Percentiles rank a stretch among this genome's conserved stretches.
Conservation (phyloP, 2,113 vertebrate species). For the Oncorhynchus masou region DNA sequence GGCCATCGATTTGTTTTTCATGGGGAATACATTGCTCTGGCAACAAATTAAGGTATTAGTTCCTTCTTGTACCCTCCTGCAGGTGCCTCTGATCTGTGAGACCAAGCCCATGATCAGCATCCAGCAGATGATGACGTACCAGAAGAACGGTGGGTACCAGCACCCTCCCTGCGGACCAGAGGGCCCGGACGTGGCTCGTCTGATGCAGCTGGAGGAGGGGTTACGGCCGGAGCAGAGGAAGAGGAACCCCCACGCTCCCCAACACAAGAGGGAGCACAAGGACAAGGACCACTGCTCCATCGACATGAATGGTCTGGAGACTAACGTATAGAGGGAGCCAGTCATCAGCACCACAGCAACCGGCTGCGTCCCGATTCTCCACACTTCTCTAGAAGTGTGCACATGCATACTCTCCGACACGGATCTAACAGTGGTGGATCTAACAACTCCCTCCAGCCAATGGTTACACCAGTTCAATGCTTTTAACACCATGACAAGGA, state of each 20-base stretch:
- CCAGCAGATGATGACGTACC: slow-evolving; percentile 89
- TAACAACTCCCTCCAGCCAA: too few relatives aligned
- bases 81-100: slow-evolving; percentile 87
- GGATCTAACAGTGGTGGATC: too few relatives aligned
- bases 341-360: neutral
- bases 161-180: slow-evolving; percentile 67
- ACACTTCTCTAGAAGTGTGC: too few relatives aligned
- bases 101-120: slow-evolving; percentile 89
- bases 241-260: slow-evolving; percentile 65
- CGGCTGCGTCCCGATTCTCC: neutral
- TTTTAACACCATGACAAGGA: too few relatives aligned
- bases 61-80: slow-evolving; percentile 32
- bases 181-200: slow-evolving; percentile 77
- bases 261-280: slow-evolving; percentile 68
- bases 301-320: slow-evolving; percentile 94
- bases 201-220: slow-evolving; percentile 83
- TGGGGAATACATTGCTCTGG: neutral
- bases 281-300: slow-evolving; percentile 90
- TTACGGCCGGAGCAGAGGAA: slow-evolving; percentile 72
- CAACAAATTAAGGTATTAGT: slow-evolving; percentile 37
- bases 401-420: too few relatives aligned
- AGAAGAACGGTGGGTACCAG: slow-evolving; percentile 87
- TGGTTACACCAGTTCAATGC: too few relatives aligned
- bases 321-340: slow-evolving; percentile 80
- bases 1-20: too few relatives aligned